These are phyloP conservation scores for Zygothrica quintamaculata DNA, from an alignment of 2,888 invertebrate species.

Conservation along the genomic window DNA sequence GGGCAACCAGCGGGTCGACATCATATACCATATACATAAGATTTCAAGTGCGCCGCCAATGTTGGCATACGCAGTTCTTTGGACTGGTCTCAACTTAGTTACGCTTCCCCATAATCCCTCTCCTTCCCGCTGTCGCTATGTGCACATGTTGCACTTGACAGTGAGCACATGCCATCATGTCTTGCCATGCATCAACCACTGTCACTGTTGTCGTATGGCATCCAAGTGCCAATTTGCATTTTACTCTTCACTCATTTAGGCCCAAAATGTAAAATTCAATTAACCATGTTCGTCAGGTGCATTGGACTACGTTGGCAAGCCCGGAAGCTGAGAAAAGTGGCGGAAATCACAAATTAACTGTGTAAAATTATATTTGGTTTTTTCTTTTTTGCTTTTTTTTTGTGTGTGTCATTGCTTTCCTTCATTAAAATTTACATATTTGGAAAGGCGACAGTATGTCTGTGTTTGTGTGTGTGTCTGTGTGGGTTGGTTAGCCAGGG, in stretches of 20 bases:
- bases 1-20: constrained; percentile 44
- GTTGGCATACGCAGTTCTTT: constrained; percentile 42
- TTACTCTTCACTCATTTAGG: constrained; percentile 38
- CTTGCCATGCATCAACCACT: no score
- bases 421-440: constrained; percentile 3
- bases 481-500: no score
- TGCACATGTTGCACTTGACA: constrained; percentile 55
- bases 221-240: constrained; percentile 24
- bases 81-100: no score
- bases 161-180: constrained; percentile 49
- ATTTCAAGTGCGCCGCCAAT: constrained; percentile 72
- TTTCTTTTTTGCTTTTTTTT: no score
- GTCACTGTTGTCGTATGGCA: constrained; percentile 5
- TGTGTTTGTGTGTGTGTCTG: no score
- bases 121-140: constrained; percentile 10
- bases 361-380: constrained; percentile 32
- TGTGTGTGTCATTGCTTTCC: no score
- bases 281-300: constrained; percentile 71
- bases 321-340: constrained; percentile 47
- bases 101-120: no score
- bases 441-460: background rate
- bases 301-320: constrained; percentile 23
- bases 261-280: constrained; percentile 65
- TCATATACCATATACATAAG: constrained; percentile 10
- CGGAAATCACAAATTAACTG: constrained; percentile 59